A percentile compares a stretch with the other conserved stretches of the same genome.
Conservation (phyloP, 2,888 invertebrate genomes). For the Brachyptera putata region DNA sequence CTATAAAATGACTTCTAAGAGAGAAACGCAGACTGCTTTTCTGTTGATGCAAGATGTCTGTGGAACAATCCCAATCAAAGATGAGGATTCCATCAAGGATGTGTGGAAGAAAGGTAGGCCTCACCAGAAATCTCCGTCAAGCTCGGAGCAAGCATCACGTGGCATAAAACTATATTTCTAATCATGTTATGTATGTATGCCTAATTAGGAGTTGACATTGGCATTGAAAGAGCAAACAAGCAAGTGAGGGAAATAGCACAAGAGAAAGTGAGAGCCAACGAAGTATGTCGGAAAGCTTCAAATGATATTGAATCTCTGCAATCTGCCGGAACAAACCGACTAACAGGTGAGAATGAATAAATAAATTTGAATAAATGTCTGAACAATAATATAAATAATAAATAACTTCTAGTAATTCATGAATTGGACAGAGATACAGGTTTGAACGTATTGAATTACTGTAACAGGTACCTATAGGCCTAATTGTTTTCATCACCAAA, state of each 20-base stretch:
- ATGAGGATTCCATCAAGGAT: neutral
- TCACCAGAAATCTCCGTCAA: too few relatives aligned
- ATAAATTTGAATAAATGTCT: too few relatives aligned
- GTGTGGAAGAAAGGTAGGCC: neutral
- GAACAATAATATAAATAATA: too few relatives aligned
- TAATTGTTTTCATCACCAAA: too few relatives aligned
- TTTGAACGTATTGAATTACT: too few relatives aligned
- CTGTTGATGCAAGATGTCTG: neutral
- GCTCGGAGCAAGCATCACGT: too few relatives aligned
- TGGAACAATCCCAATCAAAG: neutral
- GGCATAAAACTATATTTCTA: too few relatives aligned
- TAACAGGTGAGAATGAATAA: neutral
- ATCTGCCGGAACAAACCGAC: neutral
- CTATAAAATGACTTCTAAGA: neutral
- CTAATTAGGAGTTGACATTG: neutral
- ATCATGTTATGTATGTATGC: too few relatives aligned
- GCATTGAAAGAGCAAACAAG: neutral
- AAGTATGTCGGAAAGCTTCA: neutral
- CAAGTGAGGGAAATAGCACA: neutral
- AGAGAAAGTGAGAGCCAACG: neutral
- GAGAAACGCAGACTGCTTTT: neutral
- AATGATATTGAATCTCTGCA: neutral
- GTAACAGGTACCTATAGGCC: too few relatives aligned
- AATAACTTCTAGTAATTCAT: too few relatives aligned
- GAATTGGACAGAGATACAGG: too few relatives aligned